Conservation (phyloP, 2,797 vertebrate species). For the Pelodytes ibericus region DNA sequence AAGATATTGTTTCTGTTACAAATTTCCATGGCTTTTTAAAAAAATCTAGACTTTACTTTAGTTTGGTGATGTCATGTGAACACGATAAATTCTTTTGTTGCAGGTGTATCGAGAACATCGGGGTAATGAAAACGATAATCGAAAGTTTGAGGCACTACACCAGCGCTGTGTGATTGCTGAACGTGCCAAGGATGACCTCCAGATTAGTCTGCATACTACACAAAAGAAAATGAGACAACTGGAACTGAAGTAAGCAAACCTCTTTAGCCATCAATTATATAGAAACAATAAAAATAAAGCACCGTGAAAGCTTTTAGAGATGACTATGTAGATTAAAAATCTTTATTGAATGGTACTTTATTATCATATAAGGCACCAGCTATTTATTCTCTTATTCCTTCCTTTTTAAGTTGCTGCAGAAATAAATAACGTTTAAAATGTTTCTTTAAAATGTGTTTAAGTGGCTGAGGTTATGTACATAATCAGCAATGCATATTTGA, state of each 20-base stretch:
- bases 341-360: slow-evolving; percentile 19
- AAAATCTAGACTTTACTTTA: too few relatives aligned
- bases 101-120: slow-evolving; percentile 84
- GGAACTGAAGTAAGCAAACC: slow-evolving; percentile 84
- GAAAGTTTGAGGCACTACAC: slow-evolving; percentile 87
- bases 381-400: too few relatives aligned
- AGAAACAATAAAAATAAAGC: slow-evolving; percentile 12
- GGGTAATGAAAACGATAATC: slow-evolving; percentile 78
- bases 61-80: background rate
- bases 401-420: too few relatives aligned
- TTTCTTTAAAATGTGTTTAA: background rate
- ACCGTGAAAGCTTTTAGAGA: slow-evolving; percentile 24
- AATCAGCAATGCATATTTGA: background rate
- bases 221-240: slow-evolving; percentile 86
- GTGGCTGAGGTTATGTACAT: too few relatives aligned
- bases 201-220: slow-evolving; percentile 80
- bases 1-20: background rate
- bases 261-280: slow-evolving; percentile 39
- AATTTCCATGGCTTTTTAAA: too few relatives aligned
- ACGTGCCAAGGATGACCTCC: slow-evolving; percentile 82
- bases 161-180: slow-evolving; percentile 86
- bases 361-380: slow-evolving; percentile 10
- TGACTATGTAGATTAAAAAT: slow-evolving; percentile 29
- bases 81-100: slow-evolving; percentile 40
- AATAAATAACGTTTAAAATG: background rate